Evolutionary conservation across 2,113 vertebrate species (phyloP).

Genomic region (Atrichornis clamosus): DNA sequence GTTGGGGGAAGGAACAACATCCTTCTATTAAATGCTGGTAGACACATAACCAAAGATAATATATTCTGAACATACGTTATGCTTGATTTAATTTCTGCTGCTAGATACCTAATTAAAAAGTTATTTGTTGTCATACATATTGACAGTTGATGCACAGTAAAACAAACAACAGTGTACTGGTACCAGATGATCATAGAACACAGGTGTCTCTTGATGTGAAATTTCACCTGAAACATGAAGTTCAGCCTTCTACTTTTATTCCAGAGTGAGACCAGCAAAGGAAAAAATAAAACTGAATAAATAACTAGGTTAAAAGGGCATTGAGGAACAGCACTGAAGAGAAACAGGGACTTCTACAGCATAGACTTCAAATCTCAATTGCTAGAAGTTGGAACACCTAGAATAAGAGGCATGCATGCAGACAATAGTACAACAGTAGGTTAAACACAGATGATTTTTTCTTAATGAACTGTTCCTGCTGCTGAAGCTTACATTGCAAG

Average conservation of each 20-base stretch:
- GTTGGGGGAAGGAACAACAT: neutral
- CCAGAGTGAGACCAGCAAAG: neutral
- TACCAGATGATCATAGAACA: neutral
- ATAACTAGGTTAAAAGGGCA: neutral
- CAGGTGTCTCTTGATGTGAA: neutral
- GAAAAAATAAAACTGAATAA: neutral
- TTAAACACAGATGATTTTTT: neutral
- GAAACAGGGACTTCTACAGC: neutral
- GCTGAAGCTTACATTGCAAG: neutral
- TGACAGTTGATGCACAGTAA: neutral
- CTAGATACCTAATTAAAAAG: neutral
- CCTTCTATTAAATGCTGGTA: neutral
- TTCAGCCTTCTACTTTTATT: neutral
- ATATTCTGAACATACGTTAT: neutral
- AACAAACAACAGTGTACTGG: neutral
- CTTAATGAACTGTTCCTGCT: neutral
- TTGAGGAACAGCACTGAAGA: neutral
- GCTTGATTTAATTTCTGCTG: neutral
- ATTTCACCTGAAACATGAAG: neutral
- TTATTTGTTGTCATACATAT: neutral
- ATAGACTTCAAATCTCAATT: neutral
- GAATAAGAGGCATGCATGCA: neutral
- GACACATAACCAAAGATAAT: neutral
- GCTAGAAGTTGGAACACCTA: neutral
- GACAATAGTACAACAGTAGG: neutral